A percentile compares a stretch with the other conserved stretches of the same genome.
phyloP scores from a whole-genome alignment of 2,113 vertebrate species.

The Nyctereutes procyonoides region DNA sequence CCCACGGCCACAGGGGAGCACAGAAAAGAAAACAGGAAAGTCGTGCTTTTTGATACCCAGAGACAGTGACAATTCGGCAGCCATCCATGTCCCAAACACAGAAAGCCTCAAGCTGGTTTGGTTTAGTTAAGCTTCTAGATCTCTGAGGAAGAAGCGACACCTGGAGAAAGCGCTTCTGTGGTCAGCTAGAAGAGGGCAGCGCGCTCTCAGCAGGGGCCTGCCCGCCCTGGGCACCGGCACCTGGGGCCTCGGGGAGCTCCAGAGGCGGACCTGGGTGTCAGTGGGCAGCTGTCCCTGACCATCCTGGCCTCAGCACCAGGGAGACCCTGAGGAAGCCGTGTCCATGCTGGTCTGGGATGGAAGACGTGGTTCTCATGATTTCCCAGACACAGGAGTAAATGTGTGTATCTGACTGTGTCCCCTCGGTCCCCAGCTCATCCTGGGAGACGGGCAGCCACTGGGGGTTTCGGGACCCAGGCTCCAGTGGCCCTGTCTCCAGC shows the following conservation, averaged over 20 bases:
- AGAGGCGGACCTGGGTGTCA: rapidly evolving
- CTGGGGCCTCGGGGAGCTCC: rapidly evolving
- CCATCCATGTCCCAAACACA: rapidly evolving
- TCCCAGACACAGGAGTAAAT: neutral
- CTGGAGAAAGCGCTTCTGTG: rapidly evolving
- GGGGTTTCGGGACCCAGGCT: neutral
- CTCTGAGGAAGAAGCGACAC: neutral
- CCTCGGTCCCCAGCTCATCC: neutral
- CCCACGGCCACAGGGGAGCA: rapidly evolving
- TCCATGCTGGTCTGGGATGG: neutral
- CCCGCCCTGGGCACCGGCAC: rapidly evolving
- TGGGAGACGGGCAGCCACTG: rapidly evolving
- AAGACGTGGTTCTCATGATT: rapidly evolving
- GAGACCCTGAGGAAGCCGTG: neutral
- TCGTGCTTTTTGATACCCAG: rapidly evolving
- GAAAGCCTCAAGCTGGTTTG: neutral
- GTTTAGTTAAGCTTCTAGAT: neutral
- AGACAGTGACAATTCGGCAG: rapidly evolving
- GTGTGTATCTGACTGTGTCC: rapidly evolving
- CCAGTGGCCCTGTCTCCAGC: rapidly evolving
- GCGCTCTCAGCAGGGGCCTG: no score
- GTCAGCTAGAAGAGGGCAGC: rapidly evolving
- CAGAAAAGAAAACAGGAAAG: neutral
- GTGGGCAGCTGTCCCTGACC: rapidly evolving
- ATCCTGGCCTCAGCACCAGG: rapidly evolving